Conservation (phyloP, 2,888 invertebrate species). For the Drosophila monieri region DNA sequence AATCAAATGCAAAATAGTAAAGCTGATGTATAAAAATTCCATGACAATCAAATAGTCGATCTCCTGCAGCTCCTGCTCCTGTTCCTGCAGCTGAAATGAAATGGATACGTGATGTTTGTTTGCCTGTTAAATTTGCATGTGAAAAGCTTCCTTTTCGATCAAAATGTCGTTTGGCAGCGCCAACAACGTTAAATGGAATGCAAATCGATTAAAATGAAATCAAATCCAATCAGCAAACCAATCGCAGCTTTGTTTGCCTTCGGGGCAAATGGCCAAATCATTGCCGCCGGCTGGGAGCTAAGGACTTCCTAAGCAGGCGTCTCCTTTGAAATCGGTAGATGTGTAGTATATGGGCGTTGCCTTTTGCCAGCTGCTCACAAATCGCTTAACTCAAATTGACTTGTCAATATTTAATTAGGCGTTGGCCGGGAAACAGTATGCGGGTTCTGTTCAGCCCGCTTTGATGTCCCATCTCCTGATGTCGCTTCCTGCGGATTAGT, state of each 20-base stretch:
- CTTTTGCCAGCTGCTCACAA: constrained; percentile 68
- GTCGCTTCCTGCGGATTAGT: constrained; percentile 69
- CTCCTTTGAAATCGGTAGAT: constrained; percentile 15
- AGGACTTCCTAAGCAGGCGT: constrained; percentile 49
- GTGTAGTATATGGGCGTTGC: constrained; percentile 15
- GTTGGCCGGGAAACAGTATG: constrained; percentile 33
- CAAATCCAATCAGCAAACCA: constrained; percentile 62
- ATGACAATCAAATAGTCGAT: constrained; percentile 66
- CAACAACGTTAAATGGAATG: constrained; percentile 52
- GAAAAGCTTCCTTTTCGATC: constrained; percentile 64
- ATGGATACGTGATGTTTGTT: constrained; percentile 67
- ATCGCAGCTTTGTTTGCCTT: constrained; percentile 75
- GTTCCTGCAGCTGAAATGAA: constrained; percentile 50
- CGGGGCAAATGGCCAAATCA: constrained; percentile 46
- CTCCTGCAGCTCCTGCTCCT: background rate
- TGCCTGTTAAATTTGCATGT: constrained; percentile 66
- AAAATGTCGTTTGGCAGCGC: constrained; percentile 41
- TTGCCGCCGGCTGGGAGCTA: constrained; percentile 21
- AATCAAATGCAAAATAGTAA: constrained; percentile 65
- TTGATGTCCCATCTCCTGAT: constrained; percentile 50
- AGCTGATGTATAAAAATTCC: constrained; percentile 65
- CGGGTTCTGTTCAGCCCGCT: constrained; percentile 20
- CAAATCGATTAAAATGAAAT: constrained; percentile 76
- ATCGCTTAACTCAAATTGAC: constrained; percentile 79
- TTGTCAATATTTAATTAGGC: constrained; percentile 79